These are phyloP conservation scores for Pectinophora gossypiella DNA, from an alignment of 1,140 invertebrate species.

Conservation along the genomic window DNA sequence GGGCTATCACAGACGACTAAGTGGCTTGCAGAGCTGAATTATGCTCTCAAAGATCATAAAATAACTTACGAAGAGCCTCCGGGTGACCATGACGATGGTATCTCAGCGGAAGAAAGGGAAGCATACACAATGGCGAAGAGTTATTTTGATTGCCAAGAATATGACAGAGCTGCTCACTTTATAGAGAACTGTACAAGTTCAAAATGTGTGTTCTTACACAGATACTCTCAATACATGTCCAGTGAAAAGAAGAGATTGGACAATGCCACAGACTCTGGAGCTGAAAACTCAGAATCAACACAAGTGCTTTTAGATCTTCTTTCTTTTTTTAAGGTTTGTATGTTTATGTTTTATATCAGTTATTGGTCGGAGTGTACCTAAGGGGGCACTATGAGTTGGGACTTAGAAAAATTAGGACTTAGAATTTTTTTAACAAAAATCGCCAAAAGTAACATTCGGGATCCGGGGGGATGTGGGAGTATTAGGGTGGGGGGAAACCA, in stretches of 20 bases:
- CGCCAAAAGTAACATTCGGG: too few species aligned
- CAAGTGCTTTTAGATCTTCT: conserved; percentile 62
- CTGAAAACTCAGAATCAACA: conserved; percentile 59
- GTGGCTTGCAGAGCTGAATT: conserved; percentile 91
- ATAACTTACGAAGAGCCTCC: conserved; percentile 59
- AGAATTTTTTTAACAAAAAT: too few species aligned
- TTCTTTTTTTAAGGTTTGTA: conserved; percentile 64
- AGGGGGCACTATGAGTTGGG: too few species aligned
- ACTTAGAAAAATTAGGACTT: too few species aligned
- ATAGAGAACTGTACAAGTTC: conserved; percentile 81
- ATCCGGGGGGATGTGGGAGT: too few species aligned
- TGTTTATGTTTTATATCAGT: conserved; percentile 10
- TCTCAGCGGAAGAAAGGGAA: conserved; percentile 78
- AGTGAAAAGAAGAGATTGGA: conserved; percentile 92
- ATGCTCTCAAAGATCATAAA: conserved; percentile 82
- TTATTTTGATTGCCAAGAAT: conserved; percentile 95
- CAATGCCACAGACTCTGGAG: conserved; percentile 85
- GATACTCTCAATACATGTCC: conserved; percentile 91
- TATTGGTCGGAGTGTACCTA: too few species aligned
- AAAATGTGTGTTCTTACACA: conserved; percentile 86
- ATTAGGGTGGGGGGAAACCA: too few species aligned
- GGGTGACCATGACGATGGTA: conserved; percentile 55
- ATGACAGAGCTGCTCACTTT: conserved; percentile 92
- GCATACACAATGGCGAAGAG: conserved; percentile 89
- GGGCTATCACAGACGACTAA: conserved; percentile 85